Evolutionary conservation across 2,888 invertebrate species (phyloP).

Genomic region (Chrysolina oricalcia): DNA sequence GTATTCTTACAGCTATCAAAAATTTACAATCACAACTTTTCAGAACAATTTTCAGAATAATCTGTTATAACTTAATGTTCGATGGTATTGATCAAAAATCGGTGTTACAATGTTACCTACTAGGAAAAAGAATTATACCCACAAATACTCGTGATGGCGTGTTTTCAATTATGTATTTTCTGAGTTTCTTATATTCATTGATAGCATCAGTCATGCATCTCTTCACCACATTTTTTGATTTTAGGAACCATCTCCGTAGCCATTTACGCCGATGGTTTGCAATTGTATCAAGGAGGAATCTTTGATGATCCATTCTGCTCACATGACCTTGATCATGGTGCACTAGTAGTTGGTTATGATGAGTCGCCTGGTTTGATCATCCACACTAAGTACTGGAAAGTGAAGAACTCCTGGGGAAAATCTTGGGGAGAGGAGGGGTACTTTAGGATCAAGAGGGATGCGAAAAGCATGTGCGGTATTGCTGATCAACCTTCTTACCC

Average conservation of each 20-base stretch:
- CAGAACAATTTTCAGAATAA: no score
- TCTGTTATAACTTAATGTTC: no score
- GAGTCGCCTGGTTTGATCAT: neutral
- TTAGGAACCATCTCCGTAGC: conserved; percentile 34
- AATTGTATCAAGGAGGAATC: conserved; percentile 33
- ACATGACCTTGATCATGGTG: conserved; percentile 23
- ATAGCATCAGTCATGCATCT: no score
- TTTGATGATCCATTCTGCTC: conserved; percentile 4
- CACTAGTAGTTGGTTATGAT: conserved; percentile 35
- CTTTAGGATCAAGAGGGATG: conserved; percentile 29
- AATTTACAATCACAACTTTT: no score
- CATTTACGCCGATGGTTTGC: conserved; percentile 32
- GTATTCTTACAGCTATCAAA: no score
- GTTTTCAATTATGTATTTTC: no score
- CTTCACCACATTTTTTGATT: conserved; percentile 27
- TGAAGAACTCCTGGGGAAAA: no score
- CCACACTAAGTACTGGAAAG: conserved; percentile 28
- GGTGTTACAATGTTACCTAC: no score
- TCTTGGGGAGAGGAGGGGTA: conserved; percentile 29
- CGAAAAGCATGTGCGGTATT: conserved; percentile 29
- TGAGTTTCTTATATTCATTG: no score
- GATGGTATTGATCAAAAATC: no score
- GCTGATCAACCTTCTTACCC: conserved; percentile 26
- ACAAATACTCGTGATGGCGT: no score
- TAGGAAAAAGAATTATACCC: no score